Percentiles rank a stretch among this genome's conserved stretches.
phyloP scores from a whole-genome alignment of 2,113 vertebrate species.

The Grantiella picta region DNA sequence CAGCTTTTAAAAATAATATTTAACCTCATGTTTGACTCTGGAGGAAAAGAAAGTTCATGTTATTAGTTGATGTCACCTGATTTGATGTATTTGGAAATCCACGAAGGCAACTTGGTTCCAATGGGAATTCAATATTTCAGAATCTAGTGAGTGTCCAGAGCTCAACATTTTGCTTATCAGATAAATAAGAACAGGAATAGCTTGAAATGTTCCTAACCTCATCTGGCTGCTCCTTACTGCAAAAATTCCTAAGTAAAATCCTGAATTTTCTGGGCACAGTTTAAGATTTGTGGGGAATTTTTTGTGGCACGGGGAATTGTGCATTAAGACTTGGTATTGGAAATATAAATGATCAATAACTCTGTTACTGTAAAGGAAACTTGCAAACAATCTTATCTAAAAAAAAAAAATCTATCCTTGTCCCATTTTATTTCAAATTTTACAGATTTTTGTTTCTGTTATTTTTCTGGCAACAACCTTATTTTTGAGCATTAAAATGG shows the following conservation, averaged over 20 bases:
- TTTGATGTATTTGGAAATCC: neutral
- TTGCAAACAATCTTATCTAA: neutral
- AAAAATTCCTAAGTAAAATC: neutral
- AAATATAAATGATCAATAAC: neutral
- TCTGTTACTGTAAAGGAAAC: neutral
- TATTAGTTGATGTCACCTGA: neutral
- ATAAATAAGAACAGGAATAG: neutral
- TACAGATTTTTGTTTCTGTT: neutral
- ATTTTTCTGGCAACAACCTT: neutral
- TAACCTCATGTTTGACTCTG: neutral
- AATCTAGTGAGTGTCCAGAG: neutral
- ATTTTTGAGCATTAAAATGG: neutral
- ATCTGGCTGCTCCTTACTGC: neutral
- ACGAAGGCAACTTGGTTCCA: neutral
- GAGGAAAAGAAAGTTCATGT: neutral
- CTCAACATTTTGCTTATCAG: neutral
- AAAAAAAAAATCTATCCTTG: neutral
- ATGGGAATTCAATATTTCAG: neutral
- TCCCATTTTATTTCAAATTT: neutral
- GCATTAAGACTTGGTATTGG: neutral
- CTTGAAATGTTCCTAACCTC: neutral
- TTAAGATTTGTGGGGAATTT: neutral
- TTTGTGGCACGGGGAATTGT: neutral
- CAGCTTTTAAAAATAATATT: neutral
- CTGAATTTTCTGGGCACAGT: rapidly evolving